phyloP scores from a whole-genome alignment of 1,140 invertebrate genomes.

The Holotrichia oblita region DNA sequence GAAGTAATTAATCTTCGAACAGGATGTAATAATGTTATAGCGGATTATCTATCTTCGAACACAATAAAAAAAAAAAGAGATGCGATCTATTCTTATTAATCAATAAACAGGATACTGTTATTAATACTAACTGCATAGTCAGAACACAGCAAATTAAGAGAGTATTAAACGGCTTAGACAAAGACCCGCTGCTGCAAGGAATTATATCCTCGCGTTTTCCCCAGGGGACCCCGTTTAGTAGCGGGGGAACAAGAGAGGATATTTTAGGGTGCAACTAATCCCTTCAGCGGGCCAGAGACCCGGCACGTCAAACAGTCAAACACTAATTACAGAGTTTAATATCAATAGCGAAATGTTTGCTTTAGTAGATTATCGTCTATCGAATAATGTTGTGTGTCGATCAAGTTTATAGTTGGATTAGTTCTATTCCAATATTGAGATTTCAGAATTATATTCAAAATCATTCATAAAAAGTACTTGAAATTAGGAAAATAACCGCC shows the following conservation, averaged over 20 bases:
- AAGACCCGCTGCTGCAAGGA: background rate
- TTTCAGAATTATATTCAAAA: background rate
- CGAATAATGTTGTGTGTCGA: background rate
- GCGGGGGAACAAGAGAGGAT: too few species aligned
- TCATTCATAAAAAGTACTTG: too few species aligned
- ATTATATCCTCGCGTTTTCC: constrained; percentile 7
- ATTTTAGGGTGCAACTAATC: constrained; percentile 28
- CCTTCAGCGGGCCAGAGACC: background rate
- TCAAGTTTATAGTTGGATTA: constrained; percentile 2
- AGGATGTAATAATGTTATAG: too few species aligned
- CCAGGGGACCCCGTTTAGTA: background rate
- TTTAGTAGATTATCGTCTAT: constrained; percentile 9
- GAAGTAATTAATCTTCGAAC: too few species aligned
- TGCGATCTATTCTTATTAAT: too few species aligned
- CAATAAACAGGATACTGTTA: too few species aligned
- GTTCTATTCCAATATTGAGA: background rate
- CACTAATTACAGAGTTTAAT: constrained; percentile 32
- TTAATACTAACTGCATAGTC: background rate
- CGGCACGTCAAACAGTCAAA: constrained; percentile 25
- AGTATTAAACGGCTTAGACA: constrained; percentile 13
- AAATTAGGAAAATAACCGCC: too few species aligned
- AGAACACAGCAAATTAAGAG: constrained; percentile 22
- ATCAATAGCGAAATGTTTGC: constrained; percentile 22
- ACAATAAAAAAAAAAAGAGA: too few species aligned
- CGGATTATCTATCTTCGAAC: too few species aligned